Evolutionary conservation across 2,797 vertebrate species (phyloP), one percentile per base, ranked within the genome.

Genomic region (Phoebastria nigripes): DNA sequence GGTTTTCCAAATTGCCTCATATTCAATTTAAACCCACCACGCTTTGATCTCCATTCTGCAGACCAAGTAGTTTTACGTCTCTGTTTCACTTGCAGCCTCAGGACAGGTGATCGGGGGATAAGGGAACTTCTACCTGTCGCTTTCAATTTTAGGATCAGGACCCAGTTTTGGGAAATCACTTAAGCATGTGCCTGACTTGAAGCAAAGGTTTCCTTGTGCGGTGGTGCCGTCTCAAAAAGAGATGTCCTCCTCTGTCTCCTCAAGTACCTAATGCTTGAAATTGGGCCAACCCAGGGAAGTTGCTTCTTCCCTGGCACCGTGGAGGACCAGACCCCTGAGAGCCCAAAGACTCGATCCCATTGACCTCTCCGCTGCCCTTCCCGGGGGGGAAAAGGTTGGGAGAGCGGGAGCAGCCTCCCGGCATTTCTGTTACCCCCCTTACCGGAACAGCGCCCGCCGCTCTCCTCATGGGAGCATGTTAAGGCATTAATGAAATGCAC

Each of bases 401-500:
- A 93, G 90, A 78, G 65, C 6, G 1, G 35, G 44, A 84, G 47
- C 41, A 79, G 70, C 82, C 78, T 74, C 51, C 89, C 24, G 59
- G 94, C 78, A 6, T 94, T 96, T 89, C 90, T 98, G 98, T 95
- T 98, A 97, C 98, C 97, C 97, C 97, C 97, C 97, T 98, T 0
- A 83, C 97, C 96, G 96, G 98, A 97, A 94, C 91, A 91, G 95
- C 51, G 29, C 93, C 84, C 13, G 33, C 59, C 4, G 9, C 86
- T 96, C 94, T 96, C 97, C 97, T 97, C 96, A 81, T 97, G 98
- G 98, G 98, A 98, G 97, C 98, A 98, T 98, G 98, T 98, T 98
- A 98, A 98, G 98, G 97, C 98, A 98, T 98, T 99, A 99, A 99
- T 99, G 98, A 98, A 98, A 98, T 98, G 98, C 98, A 98, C 97